Evolutionary conservation across 2,113 vertebrate genomes (phyloP), one percentile per base, ranked within the genome.

Genomic region (Morone saxatilis): DNA sequence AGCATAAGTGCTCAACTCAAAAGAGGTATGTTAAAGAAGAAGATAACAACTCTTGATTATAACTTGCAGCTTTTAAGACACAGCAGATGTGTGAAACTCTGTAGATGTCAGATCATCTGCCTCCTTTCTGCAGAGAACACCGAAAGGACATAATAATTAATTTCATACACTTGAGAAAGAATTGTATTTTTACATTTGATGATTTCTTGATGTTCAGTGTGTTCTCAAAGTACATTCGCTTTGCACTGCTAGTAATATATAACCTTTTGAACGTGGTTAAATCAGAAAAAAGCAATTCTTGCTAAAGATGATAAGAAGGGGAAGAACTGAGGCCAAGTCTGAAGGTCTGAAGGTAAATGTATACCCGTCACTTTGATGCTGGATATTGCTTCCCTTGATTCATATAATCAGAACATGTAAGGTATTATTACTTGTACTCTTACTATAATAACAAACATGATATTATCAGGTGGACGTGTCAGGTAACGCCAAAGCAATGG

Each of bases 21-120:
- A 16, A 5, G 0, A 9, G 22, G 60, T 50, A 4, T 54, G 4
- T 31, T 31, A 75, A 53, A 50, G 25, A 48, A 22, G 19, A 20
- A 11, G 9, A 51, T 3, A 22, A 60, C 14, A 43, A 8, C 9
- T 70, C 47, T 41, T 38, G 25, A 57, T 57, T 36, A 22, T 5
- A 68, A 62, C 8, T 47, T 47, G 4, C 45, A 73, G 54, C 61
- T 53, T 57, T 45, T 19, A 74, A 63, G 12, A 62, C 40, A 5
- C 68, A 43, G n/a, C 40, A 56, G 20, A 47, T 68, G 69, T 73
- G 53, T 67, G 17, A 59, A 45, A 76, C 51, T 40, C 51, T 11
- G 4, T 50, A 51, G 67, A 17, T 61, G 41, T 4, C 31, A 22
- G 25, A 16, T 65, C 19, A 50, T 73, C 69, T 50, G 22, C 7